Percentiles rank a stretch among this genome's conserved stretches.
Conservation (phyloP, 2,888 invertebrate genomes). For the Diabrotica balteata region DNA sequence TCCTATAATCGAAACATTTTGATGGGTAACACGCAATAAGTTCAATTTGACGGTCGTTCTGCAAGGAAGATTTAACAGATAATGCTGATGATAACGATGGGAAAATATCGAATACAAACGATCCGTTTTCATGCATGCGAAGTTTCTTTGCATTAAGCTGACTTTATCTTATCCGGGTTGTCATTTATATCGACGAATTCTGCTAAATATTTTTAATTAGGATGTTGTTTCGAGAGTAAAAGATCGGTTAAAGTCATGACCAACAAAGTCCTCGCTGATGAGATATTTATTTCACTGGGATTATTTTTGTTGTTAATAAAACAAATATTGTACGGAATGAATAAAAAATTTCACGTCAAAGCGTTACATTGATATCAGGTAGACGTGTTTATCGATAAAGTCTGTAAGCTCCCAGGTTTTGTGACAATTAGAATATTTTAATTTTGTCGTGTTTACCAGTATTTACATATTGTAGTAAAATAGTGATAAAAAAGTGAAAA, state of each 20-base stretch:
- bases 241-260: no score
- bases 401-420: no score
- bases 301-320: neutral
- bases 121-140: conserved; percentile 23
- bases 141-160: conserved; percentile 17
- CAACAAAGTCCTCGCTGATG: conserved; percentile 32
- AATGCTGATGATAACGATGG: conserved; percentile 15
- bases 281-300: conserved; percentile 26
- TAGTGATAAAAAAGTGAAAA: no score
- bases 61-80: conserved; percentile 27
- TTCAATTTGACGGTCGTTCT: conserved; percentile 18
- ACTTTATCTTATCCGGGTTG: conserved; percentile 24
- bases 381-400: no score
- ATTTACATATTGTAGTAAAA: no score
- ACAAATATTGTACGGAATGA: no score
- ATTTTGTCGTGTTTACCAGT: no score
- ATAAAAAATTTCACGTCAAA: no score
- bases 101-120: conserved; percentile 23
- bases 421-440: no score
- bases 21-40: conserved; percentile 23
- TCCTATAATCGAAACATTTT: conserved; percentile 12
- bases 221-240: conserved; percentile 2
- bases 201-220: conserved; percentile 27
- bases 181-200: conserved; percentile 21
- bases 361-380: no score